Conservation (phyloP, 2,888 invertebrate species). For the Thecophora atra region DNA sequence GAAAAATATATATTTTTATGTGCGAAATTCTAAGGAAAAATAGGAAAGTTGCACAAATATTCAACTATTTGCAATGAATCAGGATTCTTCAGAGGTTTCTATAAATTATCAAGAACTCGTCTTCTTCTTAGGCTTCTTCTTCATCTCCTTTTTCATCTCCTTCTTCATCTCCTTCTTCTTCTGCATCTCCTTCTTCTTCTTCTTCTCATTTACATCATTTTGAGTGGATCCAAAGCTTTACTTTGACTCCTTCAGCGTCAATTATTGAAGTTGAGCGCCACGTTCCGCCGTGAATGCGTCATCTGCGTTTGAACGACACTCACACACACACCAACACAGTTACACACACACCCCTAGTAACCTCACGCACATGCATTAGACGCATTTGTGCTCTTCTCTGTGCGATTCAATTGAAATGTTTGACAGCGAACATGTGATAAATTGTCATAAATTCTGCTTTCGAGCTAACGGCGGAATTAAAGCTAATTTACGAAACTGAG, state of each 20-base stretch:
- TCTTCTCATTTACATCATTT: too few relatives aligned
- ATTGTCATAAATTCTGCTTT: conserved; percentile 34
- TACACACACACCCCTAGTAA: conserved; percentile 21
- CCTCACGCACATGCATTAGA: conserved; percentile 25
- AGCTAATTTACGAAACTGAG: conserved; percentile 33
- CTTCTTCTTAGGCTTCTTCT: too few relatives aligned
- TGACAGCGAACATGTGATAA: conserved; percentile 36
- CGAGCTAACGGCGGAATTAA: conserved; percentile 33
- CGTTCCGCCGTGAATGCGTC: neutral
- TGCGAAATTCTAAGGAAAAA: too few relatives aligned
- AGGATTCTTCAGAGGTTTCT: too few relatives aligned
- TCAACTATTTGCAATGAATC: too few relatives aligned
- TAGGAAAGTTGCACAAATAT: too few relatives aligned
- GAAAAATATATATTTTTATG: too few relatives aligned
- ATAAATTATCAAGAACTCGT: too few relatives aligned
- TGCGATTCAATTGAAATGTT: conserved; percentile 33
- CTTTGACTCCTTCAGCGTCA: neutral
- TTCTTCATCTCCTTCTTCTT: too few relatives aligned
- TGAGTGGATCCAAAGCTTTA: too few relatives aligned
- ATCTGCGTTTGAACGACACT: conserved; percentile 13
- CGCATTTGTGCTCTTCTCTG: conserved; percentile 15
- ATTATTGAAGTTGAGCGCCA: neutral
- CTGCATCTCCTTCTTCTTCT: too few relatives aligned
- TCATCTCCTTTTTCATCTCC: too few relatives aligned
- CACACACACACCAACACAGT: neutral